A percentile compares a stretch with the other conserved stretches of the same genome.
Conservation (phyloP, 1,140 invertebrate genomes). For the Mycetomoellerius zeteki region DNA sequence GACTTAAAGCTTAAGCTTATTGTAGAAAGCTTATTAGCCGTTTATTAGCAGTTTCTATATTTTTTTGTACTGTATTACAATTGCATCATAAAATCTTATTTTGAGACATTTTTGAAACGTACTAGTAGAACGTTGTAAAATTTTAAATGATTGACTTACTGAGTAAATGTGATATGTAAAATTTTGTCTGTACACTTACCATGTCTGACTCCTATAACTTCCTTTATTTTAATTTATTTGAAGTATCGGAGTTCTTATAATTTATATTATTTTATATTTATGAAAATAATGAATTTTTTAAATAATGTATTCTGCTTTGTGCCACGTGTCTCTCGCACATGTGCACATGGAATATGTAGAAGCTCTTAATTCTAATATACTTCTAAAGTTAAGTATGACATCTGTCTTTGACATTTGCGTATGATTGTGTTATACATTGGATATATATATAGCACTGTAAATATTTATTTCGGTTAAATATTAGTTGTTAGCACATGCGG, state of each 20-base stretch:
- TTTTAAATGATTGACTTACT: no score
- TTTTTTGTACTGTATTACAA: not conserved
- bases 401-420: not conserved
- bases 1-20: no score
- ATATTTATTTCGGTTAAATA: slow-evolving; percentile 23
- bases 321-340: not conserved
- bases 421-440: slow-evolving; percentile 12
- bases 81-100: slow-evolving; percentile 9
- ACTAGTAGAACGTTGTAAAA: no score
- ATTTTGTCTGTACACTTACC: no score
- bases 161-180: no score
- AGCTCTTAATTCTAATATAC: not conserved
- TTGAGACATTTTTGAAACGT: not conserved
- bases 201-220: no score
- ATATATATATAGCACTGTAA: not conserved
- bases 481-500: slow-evolving; percentile 43
- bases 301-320: not conserved
- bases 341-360: not conserved
- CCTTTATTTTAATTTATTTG: no score
- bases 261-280: not conserved
- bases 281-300: not conserved
- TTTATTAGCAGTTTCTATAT: not conserved
- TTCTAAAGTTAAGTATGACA: slow-evolving; percentile 38
- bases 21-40: no score
- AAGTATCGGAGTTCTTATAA: no score